Evolutionary conservation across 2,888 invertebrate species (phyloP), one percentile per base, ranked within the genome.

Genomic region (Drosophila limbata): DNA sequence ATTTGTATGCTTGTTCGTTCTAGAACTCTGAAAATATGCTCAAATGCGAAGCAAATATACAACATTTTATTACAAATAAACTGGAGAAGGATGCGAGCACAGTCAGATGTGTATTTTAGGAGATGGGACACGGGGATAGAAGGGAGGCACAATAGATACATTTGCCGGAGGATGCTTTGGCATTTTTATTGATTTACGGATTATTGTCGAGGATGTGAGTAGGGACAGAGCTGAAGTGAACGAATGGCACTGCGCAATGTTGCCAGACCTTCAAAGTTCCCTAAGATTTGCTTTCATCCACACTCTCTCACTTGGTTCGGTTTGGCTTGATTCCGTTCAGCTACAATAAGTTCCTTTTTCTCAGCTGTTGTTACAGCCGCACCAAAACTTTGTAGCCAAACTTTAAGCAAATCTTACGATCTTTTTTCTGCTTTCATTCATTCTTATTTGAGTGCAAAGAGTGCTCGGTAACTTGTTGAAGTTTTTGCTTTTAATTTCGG

Each of bases 101-200:
- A 55, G 55, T 57, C 60, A 53, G 55, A 59, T 28, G n/a, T 42
- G 39, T 47, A 3, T 52, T 15, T 39, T 52, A 51, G 17, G 13
- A 28, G 10, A 17, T 11, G 50, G 57, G 28, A 28, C 10, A 11
- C 8, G 11, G n/a, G 4, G 15, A 3, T 9, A 15, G n/a, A n/a
- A 3, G 4, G 35, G 45, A 15, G 51, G 37, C 61, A 77, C 73
- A 77, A 77, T 77, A 67, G 70, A 74, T 70, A 74, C 70, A 77
- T 70, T 65, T 55, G 53, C 13, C 45, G 62, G 65, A 80, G 73
- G 69, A 80, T 69, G 73, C 70, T 78, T 77, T 77, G 83, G 64
- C 74, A 63, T 84, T 80, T 77, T 81, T 83, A 83, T 83, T 83
- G 83, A 83, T 85, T 85, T 79, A 83, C 81, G 79, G 83, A 83